Conservation (phyloP, 2,888 invertebrate genomes). For the Leptinotarsa juncta region DNA sequence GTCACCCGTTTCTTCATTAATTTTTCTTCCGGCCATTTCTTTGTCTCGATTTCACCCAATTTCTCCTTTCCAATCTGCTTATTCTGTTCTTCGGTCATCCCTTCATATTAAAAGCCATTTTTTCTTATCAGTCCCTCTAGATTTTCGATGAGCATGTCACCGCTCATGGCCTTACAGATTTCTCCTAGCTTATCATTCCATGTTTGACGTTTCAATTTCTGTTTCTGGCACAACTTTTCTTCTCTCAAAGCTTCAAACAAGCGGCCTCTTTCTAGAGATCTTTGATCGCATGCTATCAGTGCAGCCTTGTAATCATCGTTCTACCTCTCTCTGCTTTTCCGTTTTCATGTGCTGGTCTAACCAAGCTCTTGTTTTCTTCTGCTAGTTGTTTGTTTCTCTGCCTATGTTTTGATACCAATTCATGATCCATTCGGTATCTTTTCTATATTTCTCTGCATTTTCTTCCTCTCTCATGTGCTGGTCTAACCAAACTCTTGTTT, state of each 20-base stretch:
- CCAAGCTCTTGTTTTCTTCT: conserved; percentile 72
- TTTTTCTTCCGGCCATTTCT: conserved; percentile 72
- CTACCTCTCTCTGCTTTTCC: conserved; percentile 72
- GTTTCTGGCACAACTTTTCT: conserved; percentile 61
- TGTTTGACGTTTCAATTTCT: conserved; percentile 71
- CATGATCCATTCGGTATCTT: conserved; percentile 64
- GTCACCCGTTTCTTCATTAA: conserved; percentile 80
- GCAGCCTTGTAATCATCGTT: conserved; percentile 77
- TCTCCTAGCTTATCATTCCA: conserved; percentile 86
- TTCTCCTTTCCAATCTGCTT: conserved; percentile 79
- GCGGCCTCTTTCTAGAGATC: conserved; percentile 78
- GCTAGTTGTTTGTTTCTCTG: no score
- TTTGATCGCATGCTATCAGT: conserved; percentile 75
- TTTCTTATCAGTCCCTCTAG: conserved; percentile 81
- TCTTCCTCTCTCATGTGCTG: conserved; percentile 77
- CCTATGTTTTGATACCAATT: no score
- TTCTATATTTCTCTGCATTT: conserved; percentile 73
- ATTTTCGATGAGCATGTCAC: conserved; percentile 90
- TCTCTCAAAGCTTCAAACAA: conserved; percentile 74
- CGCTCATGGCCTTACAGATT: conserved; percentile 83
- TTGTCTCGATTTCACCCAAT: conserved; percentile 76
- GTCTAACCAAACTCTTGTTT: conserved; percentile 79
- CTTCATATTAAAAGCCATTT: conserved; percentile 81
- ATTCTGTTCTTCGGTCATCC: conserved; percentile 83
- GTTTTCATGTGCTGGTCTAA: conserved; percentile 83